A percentile compares a stretch with the other conserved stretches of the same genome.
Evolutionary conservation across 2,797 vertebrate genomes (phyloP).

Genomic region (Loriculus beryllinus): DNA sequence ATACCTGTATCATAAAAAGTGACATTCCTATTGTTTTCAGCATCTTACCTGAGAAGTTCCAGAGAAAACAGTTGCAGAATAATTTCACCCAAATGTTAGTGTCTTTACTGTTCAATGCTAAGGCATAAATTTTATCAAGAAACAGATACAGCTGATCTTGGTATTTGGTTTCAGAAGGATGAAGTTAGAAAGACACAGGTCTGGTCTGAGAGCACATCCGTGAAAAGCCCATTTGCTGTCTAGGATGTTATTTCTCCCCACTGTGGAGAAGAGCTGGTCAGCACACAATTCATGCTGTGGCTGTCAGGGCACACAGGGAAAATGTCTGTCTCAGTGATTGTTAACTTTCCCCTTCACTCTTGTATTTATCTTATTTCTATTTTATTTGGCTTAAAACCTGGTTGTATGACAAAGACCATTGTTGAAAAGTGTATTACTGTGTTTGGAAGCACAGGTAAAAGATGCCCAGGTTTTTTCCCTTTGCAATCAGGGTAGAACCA

Average conservation of each 20-base stretch:
- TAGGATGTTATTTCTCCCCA: background rate
- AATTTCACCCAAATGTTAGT: constrained; percentile 7
- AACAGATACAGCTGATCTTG: background rate
- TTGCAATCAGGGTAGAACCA: background rate
- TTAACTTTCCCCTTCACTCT: background rate
- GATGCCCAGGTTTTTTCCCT: fast-evolving
- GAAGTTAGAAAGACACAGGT: background rate
- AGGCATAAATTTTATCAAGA: constrained; percentile 8
- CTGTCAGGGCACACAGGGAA: background rate
- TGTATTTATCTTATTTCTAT: background rate
- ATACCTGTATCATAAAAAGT: background rate
- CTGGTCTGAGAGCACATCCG: background rate
- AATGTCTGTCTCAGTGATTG: background rate
- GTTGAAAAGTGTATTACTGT: background rate
- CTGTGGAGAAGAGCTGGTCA: background rate
- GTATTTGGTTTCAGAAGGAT: constrained; percentile 2
- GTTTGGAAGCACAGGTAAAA: background rate
- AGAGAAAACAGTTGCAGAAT: background rate
- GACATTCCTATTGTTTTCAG: background rate
- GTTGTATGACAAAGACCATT: background rate
- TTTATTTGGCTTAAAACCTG: background rate
- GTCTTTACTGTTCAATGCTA: background rate
- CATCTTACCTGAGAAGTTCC: background rate
- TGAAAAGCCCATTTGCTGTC: background rate
- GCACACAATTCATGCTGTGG: background rate